Evolutionary conservation across 2,888 invertebrate genomes (phyloP), one percentile per base, ranked within the genome.

Genomic region (Protonemura montana): DNA sequence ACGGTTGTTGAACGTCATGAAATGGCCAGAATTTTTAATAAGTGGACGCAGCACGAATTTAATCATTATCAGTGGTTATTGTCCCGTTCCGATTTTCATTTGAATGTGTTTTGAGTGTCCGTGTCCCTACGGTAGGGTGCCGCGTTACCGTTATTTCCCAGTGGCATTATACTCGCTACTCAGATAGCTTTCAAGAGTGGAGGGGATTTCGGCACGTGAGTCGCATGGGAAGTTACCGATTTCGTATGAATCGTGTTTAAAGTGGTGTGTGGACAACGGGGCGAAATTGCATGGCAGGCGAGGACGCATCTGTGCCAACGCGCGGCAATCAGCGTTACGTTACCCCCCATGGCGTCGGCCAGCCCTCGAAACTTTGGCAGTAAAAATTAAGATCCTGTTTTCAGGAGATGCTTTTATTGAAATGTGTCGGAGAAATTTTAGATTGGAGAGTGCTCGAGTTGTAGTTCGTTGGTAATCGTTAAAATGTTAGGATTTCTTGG

Each of bases 191-290:
- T 27, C 27, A 78, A 30, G 13, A n/a, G 26, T 78, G 81, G 30
- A 30, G 5, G 81, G 30, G 81, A 81, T 28, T 81, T 30, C 21
- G 28, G 30, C 21, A 81, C 81, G 81, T 81, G 81, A 5, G 2
- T 10, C 81, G 81, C 78, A 78, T 78, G 25, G 26, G 78, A 82
- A 82, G 25, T 35, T 82, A 41, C 42, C 82, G 82, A 82, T 82
- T 82, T 82, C 16, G 35, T 82, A 82, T 82, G 82, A 82, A 82
- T 82, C 35, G 82, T 41, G 82, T 82, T 82, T 42, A 35, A 82
- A 82, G 41, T 82, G 82, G 26, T 82, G 28, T 78, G 78, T 26
- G 78, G 27, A 78, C 78, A 28, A 78, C 13, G 78, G n/a, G 27
- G 7, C 26, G 21, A 78, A 59, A 59, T 59, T 59, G 59, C 59